phyloP scores from a whole-genome alignment of 2,113 vertebrate genomes.

The Coreoperca whiteheadi region DNA sequence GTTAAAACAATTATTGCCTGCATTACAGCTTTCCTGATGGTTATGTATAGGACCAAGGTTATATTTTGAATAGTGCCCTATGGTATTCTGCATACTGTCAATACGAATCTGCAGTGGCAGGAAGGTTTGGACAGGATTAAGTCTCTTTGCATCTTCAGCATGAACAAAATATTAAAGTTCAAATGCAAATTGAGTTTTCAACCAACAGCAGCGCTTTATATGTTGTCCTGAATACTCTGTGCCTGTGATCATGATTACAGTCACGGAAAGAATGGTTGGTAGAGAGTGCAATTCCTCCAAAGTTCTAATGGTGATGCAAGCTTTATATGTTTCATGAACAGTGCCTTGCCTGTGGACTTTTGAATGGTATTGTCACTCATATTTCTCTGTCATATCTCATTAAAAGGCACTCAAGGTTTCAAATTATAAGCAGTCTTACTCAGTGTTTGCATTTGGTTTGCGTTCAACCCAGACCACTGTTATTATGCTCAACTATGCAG shows the following conservation, averaged over 20 bases:
- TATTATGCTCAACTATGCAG: slow-evolving; percentile 13
- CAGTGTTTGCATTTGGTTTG: slow-evolving; percentile 34
- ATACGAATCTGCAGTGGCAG: no score
- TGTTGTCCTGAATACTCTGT: no score
- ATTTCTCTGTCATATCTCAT: neutral
- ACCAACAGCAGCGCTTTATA: neutral
- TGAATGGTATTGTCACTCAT: neutral
- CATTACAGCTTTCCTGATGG: neutral
- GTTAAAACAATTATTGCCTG: no score
- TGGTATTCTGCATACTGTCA: neutral
- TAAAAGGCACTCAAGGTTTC: neutral
- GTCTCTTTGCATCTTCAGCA: neutral
- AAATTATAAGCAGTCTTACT: neutral
- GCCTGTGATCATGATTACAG: no score
- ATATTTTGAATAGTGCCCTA: neutral
- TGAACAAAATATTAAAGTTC: neutral
- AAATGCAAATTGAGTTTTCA: neutral
- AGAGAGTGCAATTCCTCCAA: neutral
- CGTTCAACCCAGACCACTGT: neutral
- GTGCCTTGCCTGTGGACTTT: neutral
- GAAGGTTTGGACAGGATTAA: no score
- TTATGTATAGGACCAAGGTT: no score
- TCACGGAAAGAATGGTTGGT: neutral
- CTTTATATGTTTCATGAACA: neutral
- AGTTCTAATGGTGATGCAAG: neutral